These are phyloP conservation scores for Oreochromis aureus DNA, from an alignment of 2,113 vertebrate species.

Conservation along the genomic window DNA sequence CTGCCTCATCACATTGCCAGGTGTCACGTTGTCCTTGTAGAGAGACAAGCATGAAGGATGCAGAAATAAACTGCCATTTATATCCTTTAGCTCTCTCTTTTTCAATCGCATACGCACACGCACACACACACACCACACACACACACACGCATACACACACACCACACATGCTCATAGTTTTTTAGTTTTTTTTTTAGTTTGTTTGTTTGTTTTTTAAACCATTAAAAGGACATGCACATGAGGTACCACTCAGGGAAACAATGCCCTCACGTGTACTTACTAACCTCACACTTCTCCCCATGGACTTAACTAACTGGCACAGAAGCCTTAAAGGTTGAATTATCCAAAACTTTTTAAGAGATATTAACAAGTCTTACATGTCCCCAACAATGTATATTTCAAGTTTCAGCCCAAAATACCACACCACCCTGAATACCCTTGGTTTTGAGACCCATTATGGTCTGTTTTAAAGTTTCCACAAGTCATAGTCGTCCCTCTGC, in stretches of 20 bases:
- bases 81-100: not conserved
- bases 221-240: slow-evolving; percentile 7
- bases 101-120: not conserved
- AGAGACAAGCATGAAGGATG: slow-evolving; percentile 41
- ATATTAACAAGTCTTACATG: not conserved
- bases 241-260: not conserved
- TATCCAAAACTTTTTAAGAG: not conserved
- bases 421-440: not conserved
- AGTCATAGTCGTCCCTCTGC: not conserved
- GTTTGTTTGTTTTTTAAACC: not conserved
- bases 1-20: slow-evolving; percentile 36
- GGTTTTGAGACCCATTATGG: not conserved
- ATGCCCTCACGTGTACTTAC: not conserved
- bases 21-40: slow-evolving; percentile 49
- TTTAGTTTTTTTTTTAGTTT: not conserved
- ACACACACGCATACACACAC: not conserved
- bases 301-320: not conserved
- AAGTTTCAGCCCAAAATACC: not conserved
- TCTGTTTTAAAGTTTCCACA: not conserved
- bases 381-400: not conserved
- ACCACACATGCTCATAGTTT: not conserved
- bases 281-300: not conserved
- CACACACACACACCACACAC: not conserved
- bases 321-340: not conserved
- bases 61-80: slow-evolving; percentile 5